These are phyloP conservation scores for Coreius guichenoti DNA, from an alignment of 2,797 vertebrate species.

Conservation along the genomic window DNA sequence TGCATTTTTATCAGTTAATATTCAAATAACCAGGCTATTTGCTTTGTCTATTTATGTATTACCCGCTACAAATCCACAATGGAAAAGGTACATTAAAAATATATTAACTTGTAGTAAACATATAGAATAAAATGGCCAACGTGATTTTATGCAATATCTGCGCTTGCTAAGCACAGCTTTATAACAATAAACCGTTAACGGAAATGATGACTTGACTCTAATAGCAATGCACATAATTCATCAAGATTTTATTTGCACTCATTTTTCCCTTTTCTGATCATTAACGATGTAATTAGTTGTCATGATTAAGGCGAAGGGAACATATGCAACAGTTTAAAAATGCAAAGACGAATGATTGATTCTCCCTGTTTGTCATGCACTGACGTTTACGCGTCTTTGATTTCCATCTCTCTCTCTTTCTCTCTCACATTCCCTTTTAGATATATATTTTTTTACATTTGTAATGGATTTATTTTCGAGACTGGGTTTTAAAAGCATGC, in stretches of 20 bases:
- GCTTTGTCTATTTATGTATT: not conserved
- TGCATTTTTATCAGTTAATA: not conserved
- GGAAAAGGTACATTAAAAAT: not conserved
- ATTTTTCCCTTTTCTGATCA: constrained; percentile 52
- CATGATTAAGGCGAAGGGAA: constrained; percentile 49
- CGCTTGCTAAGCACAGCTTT: not conserved
- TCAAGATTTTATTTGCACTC: constrained; percentile 38
- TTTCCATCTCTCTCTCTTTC: constrained; percentile 1
- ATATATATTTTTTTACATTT: too few species aligned
- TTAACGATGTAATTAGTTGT: constrained; percentile 55
- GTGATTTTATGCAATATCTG: not conserved
- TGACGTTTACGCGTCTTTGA: constrained; percentile 44
- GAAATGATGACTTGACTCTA: constrained; percentile 5
- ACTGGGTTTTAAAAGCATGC: not conserved
- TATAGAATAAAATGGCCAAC: not conserved
- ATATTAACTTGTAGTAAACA: not conserved
- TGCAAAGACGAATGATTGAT: constrained; percentile 59
- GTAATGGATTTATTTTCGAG: not conserved
- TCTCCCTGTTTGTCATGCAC: constrained; percentile 43
- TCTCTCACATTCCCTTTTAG: constrained; percentile 20
- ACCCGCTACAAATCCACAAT: not conserved
- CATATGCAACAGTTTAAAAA: constrained; percentile 60
- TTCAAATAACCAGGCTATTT: too few species aligned
- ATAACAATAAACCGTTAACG: constrained; percentile 12
- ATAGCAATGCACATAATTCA: constrained; percentile 11